Percentiles rank a stretch among this genome's conserved stretches.
Conservation (phyloP, 1,140 invertebrate genomes). For the Heliconius himera region DNA sequence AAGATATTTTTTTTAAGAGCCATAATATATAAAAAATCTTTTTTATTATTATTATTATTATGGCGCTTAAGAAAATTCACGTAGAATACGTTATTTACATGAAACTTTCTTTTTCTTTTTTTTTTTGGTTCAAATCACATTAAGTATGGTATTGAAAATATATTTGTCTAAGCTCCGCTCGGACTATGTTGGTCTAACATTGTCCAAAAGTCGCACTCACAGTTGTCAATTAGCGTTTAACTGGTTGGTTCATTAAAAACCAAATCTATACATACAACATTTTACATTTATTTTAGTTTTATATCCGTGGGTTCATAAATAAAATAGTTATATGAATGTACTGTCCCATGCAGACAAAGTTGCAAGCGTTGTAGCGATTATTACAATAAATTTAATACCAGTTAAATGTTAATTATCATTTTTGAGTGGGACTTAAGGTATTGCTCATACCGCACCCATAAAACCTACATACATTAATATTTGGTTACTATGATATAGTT, state of each 20-base stretch:
- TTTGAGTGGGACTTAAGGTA: slow-evolving; percentile 31
- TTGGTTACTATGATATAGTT: slow-evolving; percentile 35
- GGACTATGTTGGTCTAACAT: slow-evolving; percentile 36
- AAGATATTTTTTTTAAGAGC: slow-evolving; percentile 8
- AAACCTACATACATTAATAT: slow-evolving; percentile 42
- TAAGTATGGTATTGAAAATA: slow-evolving; percentile 72
- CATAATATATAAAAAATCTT: background rate
- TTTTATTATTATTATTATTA: slow-evolving; percentile 2
- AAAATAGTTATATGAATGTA: too few relatives aligned
- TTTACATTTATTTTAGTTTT: too few relatives aligned
- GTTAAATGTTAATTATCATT: background rate
- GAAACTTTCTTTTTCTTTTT: slow-evolving; percentile 68
- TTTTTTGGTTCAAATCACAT: slow-evolving; percentile 78
- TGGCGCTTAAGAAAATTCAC: slow-evolving; percentile 11
- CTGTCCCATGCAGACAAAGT: too few relatives aligned
- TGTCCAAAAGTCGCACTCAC: slow-evolving; percentile 25
- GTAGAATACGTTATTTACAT: slow-evolving; percentile 60
- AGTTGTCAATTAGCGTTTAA: background rate
- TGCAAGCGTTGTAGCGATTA: too few relatives aligned
- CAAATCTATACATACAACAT: too few relatives aligned
- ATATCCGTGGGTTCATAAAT: too few relatives aligned
- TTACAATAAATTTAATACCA: background rate
- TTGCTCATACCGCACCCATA: slow-evolving; percentile 42
- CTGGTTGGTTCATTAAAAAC: background rate
- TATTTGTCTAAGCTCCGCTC: slow-evolving; percentile 66